Evolutionary conservation across 2,113 vertebrate species (phyloP).

Genomic region (Gallinago jamesoni): DNA sequence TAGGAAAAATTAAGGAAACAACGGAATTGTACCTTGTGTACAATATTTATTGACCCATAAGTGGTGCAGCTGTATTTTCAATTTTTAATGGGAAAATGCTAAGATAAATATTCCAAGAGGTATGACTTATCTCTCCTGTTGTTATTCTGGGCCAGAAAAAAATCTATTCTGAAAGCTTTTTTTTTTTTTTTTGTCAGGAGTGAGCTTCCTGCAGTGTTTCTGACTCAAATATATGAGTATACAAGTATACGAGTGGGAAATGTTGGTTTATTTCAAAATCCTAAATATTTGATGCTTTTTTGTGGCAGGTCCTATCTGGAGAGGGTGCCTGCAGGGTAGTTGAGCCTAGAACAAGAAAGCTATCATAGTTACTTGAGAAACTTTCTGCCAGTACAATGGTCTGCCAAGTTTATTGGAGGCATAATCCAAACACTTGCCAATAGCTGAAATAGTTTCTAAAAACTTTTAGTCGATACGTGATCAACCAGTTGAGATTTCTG

Average conservation of each 20-base stretch:
- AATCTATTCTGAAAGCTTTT: neutral
- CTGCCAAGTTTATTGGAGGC: neutral
- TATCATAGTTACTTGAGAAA: neutral
- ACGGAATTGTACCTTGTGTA: neutral
- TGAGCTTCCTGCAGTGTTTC: conserved; percentile 1
- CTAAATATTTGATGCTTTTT: neutral
- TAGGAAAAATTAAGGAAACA: neutral
- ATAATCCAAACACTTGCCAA: neutral
- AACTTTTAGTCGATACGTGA: neutral
- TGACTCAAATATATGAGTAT: neutral
- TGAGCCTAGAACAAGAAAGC: neutral
- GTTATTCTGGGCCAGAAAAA: neutral
- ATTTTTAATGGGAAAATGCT: neutral
- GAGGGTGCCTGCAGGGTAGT: neutral
- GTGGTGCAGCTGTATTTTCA: conserved; percentile 1
- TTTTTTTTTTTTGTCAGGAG: neutral
- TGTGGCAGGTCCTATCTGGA: neutral
- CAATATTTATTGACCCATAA: neutral
- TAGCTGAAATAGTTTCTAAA: neutral
- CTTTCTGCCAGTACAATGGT: neutral
- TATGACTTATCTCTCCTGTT: neutral
- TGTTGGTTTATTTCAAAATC: neutral
- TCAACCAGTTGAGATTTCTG: neutral
- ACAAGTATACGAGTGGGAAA: neutral
- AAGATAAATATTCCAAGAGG: conserved; percentile 42